These are phyloP conservation scores for Junco hyemalis DNA, from an alignment of 2,113 vertebrate genomes.

Conservation along the genomic window DNA sequence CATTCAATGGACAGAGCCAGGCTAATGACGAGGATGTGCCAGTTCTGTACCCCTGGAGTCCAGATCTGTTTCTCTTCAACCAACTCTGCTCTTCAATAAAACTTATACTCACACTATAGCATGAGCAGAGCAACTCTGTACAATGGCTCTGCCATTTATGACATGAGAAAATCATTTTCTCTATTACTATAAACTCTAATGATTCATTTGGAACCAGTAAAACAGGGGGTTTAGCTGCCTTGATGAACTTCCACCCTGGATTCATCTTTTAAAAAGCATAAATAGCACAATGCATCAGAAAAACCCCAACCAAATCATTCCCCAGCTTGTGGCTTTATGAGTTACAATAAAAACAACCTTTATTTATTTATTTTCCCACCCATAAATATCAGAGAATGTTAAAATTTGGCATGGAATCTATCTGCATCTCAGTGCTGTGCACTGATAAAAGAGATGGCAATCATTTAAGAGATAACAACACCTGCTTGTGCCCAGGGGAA, in stretches of 20 bases:
- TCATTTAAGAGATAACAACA: neutral
- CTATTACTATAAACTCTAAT: neutral
- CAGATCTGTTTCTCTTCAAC: conserved; percentile 43
- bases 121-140: neutral
- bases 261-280: neutral
- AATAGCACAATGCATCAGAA: neutral
- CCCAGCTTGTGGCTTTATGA: neutral
- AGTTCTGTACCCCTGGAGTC: neutral
- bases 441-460: neutral
- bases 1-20: neutral
- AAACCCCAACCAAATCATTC: neutral
- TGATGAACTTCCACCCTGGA: neutral
- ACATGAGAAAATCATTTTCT: conserved; percentile 4
- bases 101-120: neutral
- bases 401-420: neutral
- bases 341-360: neutral
- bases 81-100: neutral
- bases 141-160: neutral
- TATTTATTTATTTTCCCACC: neutral
- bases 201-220: neutral
- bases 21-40: conserved; percentile 25
- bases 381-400: neutral
- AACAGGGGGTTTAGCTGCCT: neutral
- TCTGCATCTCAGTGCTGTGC: neutral
- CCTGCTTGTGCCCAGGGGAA: neutral